These are phyloP conservation scores for Pangasianodon gigas DNA, from an alignment of 2,113 vertebrate species.

Conservation along the genomic window DNA sequence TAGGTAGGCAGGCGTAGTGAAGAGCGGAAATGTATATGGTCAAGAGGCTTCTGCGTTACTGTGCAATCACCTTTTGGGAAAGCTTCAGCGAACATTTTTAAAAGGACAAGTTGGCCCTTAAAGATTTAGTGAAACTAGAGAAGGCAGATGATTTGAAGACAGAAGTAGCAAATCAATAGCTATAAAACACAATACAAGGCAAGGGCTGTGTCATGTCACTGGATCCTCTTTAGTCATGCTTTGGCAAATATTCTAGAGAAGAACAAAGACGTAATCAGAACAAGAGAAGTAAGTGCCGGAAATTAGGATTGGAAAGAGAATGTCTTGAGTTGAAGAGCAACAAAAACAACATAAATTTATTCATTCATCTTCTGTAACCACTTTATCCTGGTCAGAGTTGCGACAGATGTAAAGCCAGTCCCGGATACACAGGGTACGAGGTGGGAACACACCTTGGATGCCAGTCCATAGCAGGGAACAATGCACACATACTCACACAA, in stretches of 20 bases:
- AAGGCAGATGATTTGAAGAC: background rate
- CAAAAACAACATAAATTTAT: background rate
- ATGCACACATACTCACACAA: background rate
- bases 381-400: background rate
- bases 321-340: background rate
- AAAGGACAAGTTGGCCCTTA: background rate
- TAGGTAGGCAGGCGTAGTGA: background rate
- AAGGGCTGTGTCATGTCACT: background rate
- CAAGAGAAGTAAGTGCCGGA: no score
- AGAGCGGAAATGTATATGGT: background rate
- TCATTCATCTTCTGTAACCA: background rate
- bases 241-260: slow-evolving; percentile 3
- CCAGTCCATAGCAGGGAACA: background rate
- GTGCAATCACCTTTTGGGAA: background rate
- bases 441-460: background rate
- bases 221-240: background rate
- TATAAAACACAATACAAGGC: background rate
- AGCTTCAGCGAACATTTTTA: background rate
- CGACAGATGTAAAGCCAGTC: background rate
- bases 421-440: background rate
- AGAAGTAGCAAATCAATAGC: background rate
- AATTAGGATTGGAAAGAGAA: background rate
- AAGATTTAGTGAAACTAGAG: background rate
- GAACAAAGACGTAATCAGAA: background rate
- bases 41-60: background rate